Evolutionary conservation across 2,113 vertebrate species (phyloP).

Genomic region (Silurus meridionalis): DNA sequence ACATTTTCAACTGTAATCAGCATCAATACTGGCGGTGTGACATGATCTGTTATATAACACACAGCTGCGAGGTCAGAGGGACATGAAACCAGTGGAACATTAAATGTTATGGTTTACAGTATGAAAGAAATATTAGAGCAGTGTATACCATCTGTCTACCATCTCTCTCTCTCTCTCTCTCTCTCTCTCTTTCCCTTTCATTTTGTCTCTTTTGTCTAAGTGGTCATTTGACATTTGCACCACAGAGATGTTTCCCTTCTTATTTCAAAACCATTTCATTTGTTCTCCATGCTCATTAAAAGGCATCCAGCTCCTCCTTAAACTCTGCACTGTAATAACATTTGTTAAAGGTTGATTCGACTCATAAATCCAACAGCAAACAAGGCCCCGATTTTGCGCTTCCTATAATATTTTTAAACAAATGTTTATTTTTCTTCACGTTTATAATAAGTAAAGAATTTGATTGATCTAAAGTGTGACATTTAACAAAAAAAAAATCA

Average conservation of each 20-base stretch:
- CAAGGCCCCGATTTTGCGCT: neutral
- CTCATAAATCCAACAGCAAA: slow-evolving; percentile 8
- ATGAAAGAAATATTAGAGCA: neutral
- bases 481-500: slow-evolving; percentile 17
- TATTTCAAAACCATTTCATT: neutral
- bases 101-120: neutral
- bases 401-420: neutral
- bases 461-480: neutral
- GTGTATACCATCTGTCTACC: neutral
- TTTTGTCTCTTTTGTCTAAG: slow-evolving; percentile 45
- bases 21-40: neutral
- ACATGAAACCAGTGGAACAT: neutral
- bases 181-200: slow-evolving; percentile 33
- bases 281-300: slow-evolving; percentile 11
- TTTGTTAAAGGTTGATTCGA: slow-evolving; percentile 22
- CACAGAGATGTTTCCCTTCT: neutral
- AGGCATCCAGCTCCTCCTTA: neutral
- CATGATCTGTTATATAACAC: neutral
- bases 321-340: slow-evolving; percentile 13
- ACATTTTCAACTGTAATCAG: neutral
- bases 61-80: neutral
- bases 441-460: neutral
- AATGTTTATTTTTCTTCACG: neutral
- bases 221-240: neutral
- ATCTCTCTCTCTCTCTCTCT: slow-evolving; percentile 3